Evolutionary conservation across 2,888 invertebrate genomes (phyloP).

Genomic region (Tholera decimalis): DNA sequence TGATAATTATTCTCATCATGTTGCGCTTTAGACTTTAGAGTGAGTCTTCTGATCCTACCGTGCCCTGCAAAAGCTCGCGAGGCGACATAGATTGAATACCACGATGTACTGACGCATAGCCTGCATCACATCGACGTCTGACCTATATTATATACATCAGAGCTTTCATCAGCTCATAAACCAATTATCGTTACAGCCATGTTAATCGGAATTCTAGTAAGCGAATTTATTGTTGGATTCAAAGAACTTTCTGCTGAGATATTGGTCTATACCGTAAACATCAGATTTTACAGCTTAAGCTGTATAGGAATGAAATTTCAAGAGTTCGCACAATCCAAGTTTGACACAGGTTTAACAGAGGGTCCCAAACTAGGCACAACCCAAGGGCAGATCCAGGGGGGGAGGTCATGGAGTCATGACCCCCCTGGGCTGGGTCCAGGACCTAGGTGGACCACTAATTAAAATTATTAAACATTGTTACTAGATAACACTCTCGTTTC

Average conservation of each 20-base stretch:
- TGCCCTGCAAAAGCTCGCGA: slow-evolving; percentile 10
- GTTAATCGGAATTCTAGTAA: background rate
- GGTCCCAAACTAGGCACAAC: no score
- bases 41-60: background rate
- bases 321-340: no score
- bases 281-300: background rate
- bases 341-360: no score
- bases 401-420: no score
- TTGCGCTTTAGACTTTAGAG: background rate
- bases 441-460: no score
- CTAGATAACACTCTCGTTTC: no score
- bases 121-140: no score
- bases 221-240: background rate
- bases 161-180: slow-evolving; percentile 5
- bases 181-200: slow-evolving; percentile 21
- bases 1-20: background rate
- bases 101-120: background rate
- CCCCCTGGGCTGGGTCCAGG: no score
- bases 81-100: background rate
- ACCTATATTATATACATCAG: slow-evolving; percentile 30
- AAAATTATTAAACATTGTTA: no score
- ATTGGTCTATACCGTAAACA: background rate
- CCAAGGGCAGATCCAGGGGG: no score
- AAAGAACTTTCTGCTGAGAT: background rate
- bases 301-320: background rate